phyloP scores from a whole-genome alignment of 2,888 invertebrate genomes.

The Cecidostiba fungosa region DNA sequence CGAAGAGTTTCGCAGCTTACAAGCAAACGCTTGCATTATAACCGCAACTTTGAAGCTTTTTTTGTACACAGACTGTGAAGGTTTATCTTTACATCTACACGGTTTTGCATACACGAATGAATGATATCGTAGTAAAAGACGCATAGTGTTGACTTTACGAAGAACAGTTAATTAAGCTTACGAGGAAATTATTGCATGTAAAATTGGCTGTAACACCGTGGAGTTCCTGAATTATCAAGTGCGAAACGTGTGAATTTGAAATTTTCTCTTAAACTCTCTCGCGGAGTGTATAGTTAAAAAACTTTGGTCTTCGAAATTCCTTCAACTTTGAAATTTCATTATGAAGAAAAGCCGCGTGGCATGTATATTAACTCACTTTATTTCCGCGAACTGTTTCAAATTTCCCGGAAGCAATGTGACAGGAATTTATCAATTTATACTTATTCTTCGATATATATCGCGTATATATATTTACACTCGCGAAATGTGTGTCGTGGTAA shows the following conservation, averaged over 20 bases:
- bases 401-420: too few relatives aligned
- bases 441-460: too few relatives aligned
- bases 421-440: too few relatives aligned
- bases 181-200: background rate
- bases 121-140: too few relatives aligned
- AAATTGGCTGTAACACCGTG: background rate
- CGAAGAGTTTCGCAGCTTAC: too few relatives aligned
- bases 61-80: too few relatives aligned
- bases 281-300: background rate
- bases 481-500: background rate
- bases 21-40: background rate
- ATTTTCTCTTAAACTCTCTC: background rate
- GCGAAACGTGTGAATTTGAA: background rate
- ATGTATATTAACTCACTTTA: too few relatives aligned
- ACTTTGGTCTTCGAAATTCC: background rate
- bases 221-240: slow-evolving; percentile 1
- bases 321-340: background rate
- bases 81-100: too few relatives aligned
- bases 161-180: background rate
- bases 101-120: too few relatives aligned
- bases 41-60: background rate
- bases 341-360: background rate
- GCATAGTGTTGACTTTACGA: background rate
- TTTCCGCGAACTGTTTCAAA: too few relatives aligned
- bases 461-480: too few relatives aligned